Evolutionary conservation across 2,888 invertebrate genomes (phyloP).

Genomic region (Trachelus troglodyta): DNA sequence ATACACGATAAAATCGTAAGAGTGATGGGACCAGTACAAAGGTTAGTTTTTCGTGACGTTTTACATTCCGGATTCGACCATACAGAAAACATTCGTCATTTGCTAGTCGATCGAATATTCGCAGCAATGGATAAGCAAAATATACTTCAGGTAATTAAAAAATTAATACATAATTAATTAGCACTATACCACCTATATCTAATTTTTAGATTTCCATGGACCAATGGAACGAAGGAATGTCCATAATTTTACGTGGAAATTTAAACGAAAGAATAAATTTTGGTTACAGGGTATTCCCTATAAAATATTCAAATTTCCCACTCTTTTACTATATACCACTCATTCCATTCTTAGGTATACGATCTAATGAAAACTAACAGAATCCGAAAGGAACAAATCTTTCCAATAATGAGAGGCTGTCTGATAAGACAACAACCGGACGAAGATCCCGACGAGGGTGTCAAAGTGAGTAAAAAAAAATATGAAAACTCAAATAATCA

Average conservation of each 20-base stretch:
- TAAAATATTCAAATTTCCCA: neutral
- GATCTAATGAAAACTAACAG: constrained; percentile 52
- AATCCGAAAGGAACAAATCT: constrained; percentile 58
- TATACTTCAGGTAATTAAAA: constrained; percentile 35
- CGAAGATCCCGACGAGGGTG: constrained; percentile 74
- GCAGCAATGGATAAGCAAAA: constrained; percentile 44
- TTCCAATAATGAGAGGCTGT: constrained; percentile 60
- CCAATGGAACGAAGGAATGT: constrained; percentile 66
- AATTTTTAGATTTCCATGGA: constrained; percentile 23
- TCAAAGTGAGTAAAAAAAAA: constrained; percentile 54
- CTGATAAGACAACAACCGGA: constrained; percentile 67
- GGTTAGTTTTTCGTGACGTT: constrained; percentile 51
- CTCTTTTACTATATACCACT: neutral
- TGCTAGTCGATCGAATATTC: constrained; percentile 56
- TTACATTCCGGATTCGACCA: constrained; percentile 56
- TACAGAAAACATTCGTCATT: constrained; percentile 58
- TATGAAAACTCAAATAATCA: neutral
- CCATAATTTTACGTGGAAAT: constrained; percentile 69
- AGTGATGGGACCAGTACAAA: constrained; percentile 45
- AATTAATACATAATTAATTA: constrained; percentile 9
- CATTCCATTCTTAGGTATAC: constrained; percentile 45
- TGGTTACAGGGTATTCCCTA: constrained; percentile 48
- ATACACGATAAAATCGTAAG: constrained; percentile 52
- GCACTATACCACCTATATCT: neutral
- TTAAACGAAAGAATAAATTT: constrained; percentile 67